Base-by-base conservation (phyloP, 2,113 vertebrate genomes). In the Phylloscopus trochilus region DNA sequence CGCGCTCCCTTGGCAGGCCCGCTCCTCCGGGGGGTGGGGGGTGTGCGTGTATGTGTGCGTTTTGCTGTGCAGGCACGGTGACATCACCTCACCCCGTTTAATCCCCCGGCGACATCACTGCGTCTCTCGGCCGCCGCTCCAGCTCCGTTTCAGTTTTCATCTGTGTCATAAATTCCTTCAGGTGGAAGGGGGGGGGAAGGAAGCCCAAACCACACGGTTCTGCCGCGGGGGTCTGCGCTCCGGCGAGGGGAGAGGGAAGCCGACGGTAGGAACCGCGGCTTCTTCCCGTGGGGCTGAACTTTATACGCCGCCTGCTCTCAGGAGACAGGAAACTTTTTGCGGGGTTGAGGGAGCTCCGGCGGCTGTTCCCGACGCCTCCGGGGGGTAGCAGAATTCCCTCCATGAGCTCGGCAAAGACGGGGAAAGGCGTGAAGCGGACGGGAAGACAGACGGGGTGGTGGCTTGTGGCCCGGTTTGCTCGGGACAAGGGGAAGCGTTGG, bases 71-170 rank as follows among this genome's bases (percentile, higher is more conserved):
- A 68, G 95, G 73, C 92, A 82, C 58, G 73, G 87, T 98, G 97
- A 98, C 97, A 97, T 97, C 97, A 97, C 92, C 97, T 94, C 93
- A 87, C 94, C 83, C 49, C 44, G 46, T 86, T 68, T 82, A 92
- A 97, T 90, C 96, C 96, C 92, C 80, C 88, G 80, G 88, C 92
- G 87, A 94, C 80, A 95, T 87, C 90, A 85, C 70, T 93, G 85
- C 87, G 73, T 92, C 94, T 82, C 69, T 63, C 72, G 64, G 37
- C 72, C 72, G 87, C 73, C 33, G 76, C 55, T 72, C 93, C 89
- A 64, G 90, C 92, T 82, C 74, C 67, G 52, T 69, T 87, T 72
- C 66, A 85, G 28, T 80, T 94, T 90, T 68, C 74, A 92, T 76
- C 81, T 39, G 89, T 90, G 89, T 67, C 49, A 89, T n/a, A 55